phyloP scores from a whole-genome alignment of 2,113 vertebrate species.

The Marmota monax region DNA sequence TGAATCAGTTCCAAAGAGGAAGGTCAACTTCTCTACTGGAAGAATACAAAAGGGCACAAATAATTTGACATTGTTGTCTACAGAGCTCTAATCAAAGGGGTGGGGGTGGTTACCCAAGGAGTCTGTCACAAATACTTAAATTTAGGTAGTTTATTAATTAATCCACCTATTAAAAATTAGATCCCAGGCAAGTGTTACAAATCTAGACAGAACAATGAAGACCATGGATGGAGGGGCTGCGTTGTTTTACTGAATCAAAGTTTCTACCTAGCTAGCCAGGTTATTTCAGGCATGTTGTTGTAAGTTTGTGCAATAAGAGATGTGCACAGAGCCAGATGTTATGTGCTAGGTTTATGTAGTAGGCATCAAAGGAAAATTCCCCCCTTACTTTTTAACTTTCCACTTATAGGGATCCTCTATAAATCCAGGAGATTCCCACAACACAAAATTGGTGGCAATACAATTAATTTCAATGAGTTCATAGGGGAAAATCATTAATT shows the following conservation, averaged over 20 bases:
- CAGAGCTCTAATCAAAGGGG: background rate
- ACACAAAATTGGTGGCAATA: background rate
- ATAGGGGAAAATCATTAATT: background rate
- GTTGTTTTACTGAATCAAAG: background rate
- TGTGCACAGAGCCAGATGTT: background rate
- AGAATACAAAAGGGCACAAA: background rate
- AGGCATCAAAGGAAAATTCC: background rate
- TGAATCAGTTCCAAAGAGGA: background rate
- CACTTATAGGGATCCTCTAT: background rate
- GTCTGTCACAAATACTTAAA: slow-evolving; percentile 5
- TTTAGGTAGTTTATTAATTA: background rate
- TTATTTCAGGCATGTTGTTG: background rate
- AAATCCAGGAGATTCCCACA: background rate
- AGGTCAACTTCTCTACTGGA: background rate
- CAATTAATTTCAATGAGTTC: background rate
- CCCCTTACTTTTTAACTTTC: background rate
- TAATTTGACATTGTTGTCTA: background rate
- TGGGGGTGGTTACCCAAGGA: background rate
- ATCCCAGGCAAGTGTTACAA: background rate
- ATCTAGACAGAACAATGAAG: background rate
- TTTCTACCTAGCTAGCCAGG: background rate
- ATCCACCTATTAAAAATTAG: slow-evolving; percentile 12
- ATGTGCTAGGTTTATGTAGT: background rate
- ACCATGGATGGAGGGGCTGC: background rate
- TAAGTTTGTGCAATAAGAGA: background rate